phyloP scores from a whole-genome alignment of 2,797 vertebrate genomes.

The Manis javanica region DNA sequence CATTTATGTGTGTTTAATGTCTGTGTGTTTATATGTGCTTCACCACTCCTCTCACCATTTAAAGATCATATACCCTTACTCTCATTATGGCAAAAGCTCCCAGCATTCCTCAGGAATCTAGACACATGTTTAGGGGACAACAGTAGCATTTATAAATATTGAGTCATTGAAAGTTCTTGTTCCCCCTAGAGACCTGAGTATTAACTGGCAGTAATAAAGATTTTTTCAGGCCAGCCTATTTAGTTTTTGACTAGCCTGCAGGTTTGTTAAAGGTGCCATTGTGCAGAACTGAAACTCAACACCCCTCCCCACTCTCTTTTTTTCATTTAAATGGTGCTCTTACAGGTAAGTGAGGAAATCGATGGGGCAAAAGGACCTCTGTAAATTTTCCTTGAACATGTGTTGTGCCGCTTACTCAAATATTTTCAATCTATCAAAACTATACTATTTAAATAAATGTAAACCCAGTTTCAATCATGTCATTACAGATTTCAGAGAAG shows the following conservation, averaged over 20 bases:
- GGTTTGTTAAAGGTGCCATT: constrained; percentile 73
- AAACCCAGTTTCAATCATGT: constrained; percentile 56
- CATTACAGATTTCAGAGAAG: constrained; percentile 52
- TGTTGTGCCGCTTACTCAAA: constrained; percentile 67
- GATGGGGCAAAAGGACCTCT: background rate
- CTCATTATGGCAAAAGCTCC: constrained; percentile 5
- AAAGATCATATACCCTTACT: background rate
- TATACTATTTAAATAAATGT: constrained; percentile 72
- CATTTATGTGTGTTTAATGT: constrained; percentile 49
- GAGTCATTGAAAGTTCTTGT: constrained; percentile 42
- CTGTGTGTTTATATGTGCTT: too few relatives aligned
- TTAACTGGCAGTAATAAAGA: constrained; percentile 68
- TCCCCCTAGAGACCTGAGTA: constrained; percentile 70
- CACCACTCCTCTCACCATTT: background rate
- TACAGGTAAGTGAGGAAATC: constrained; percentile 46
- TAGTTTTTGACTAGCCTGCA: constrained; percentile 75
- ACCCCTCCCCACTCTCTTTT: background rate
- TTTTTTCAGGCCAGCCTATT: constrained; percentile 62
- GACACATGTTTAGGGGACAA: background rate
- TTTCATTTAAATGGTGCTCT: constrained; percentile 40
- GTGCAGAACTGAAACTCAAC: constrained; percentile 36
- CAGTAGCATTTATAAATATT: constrained; percentile 78
- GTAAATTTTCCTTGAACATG: constrained; percentile 60
- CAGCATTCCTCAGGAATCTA: constrained; percentile 40
- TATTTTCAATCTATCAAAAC: constrained; percentile 67